Evolutionary conservation across 1,140 invertebrate species (phyloP), one percentile per base, ranked within the genome.

Genomic region (Leptinotarsa lineolata): DNA sequence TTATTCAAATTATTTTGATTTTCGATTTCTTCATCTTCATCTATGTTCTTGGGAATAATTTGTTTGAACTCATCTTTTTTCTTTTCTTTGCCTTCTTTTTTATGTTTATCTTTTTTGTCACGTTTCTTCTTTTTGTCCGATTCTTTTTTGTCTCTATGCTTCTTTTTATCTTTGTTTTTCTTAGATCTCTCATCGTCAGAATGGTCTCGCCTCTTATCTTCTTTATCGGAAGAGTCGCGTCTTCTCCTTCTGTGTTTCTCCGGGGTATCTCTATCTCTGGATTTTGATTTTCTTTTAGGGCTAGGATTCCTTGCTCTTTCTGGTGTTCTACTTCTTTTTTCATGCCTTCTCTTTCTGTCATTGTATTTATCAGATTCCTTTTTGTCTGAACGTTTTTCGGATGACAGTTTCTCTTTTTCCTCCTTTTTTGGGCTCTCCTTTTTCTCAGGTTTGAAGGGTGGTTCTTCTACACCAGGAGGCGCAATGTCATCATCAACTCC

Each of bases 111-210:
- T 77, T 86, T 85, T 76, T 82, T 79, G 81, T 79, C 75, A n/a
- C 85, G 83, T 75, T 86, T 85, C 75, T 89, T 86, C 81, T 86
- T 86, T 80, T 85, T 87, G 77, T 88, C 84, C 59, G 86, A 85
- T n/a, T 88, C 86, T 59, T 87, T 84, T 59, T 86, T 86, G 48
- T 88, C 87, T 69, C 87, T 87, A 76, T 88, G 86, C 74, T 87
- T 86, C 75, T 87, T 90, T 54, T 87, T 88, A 71, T 84, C 87
- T 78, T 86, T 87, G 46, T 85, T 86, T 65, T 86, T 88, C 72
- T 86, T 87, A 69, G 84, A 85, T 22, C 87, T 84, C 61, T 83
- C 83, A 30, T 83, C 81, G 63, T 84, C 84, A 4, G 82, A 83
- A 70, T 77, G 81, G 67, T 78, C 85, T 0, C 79, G 82, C 21